Conservation (phyloP, 2,888 invertebrate species). For the Allolobophora icterica region DNA sequence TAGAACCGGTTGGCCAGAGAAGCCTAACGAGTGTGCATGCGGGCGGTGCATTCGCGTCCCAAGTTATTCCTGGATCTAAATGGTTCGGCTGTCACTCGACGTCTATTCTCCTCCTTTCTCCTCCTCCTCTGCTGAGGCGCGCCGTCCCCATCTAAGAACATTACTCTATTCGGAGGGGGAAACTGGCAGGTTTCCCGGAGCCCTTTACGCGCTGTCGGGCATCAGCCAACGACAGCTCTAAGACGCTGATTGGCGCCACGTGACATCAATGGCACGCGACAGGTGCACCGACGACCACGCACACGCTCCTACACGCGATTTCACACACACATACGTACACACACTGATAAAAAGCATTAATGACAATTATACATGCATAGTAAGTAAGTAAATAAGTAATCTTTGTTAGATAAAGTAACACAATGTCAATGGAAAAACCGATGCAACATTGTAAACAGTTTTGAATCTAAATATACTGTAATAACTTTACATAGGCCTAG, state of each 20-base stretch:
- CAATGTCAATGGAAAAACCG: too few relatives aligned
- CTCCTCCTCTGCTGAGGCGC: not conserved
- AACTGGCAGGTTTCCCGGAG: not conserved
- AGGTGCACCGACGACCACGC: not conserved
- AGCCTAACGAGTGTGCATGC: not conserved
- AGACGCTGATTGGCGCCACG: slow-evolving; percentile 11
- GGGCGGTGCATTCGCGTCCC: not conserved
- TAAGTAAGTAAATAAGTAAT: too few relatives aligned
- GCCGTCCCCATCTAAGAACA: not conserved
- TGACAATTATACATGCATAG: not conserved
- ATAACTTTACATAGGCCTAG: too few relatives aligned
- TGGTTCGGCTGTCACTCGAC: not conserved
- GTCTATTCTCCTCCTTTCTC: not conserved
- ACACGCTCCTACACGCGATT: not conserved
- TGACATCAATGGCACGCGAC: not conserved
- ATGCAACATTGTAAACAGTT: too few relatives aligned
- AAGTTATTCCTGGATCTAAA: not conserved
- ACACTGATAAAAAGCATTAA: not conserved
- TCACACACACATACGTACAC: not conserved
- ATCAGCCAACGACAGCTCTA: not conserved
- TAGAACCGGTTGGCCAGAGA: not conserved
- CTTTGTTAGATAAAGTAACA: too few relatives aligned
- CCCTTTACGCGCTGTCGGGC: not conserved
- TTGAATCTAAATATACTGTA: too few relatives aligned
- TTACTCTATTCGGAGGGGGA: not conserved